Evolutionary conservation across 2,888 invertebrate genomes (phyloP).

Genomic region (Lepetodrilus schrolli): DNA sequence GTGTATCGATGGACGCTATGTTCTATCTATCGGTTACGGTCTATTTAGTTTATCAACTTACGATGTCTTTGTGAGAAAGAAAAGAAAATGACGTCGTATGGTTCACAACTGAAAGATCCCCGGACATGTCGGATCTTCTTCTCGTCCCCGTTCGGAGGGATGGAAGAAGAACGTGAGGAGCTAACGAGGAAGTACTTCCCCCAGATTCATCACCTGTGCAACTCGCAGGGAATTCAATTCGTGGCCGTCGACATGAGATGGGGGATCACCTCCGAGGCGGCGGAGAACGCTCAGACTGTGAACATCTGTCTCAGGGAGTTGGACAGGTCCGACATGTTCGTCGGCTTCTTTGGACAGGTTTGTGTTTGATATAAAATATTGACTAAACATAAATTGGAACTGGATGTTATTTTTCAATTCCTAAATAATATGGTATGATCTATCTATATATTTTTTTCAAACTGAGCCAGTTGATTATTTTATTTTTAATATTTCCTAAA

Average conservation of each 20-base stretch:
- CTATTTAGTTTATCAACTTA: too few relatives aligned
- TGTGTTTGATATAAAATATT: neutral
- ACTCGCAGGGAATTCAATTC: constrained; percentile 66
- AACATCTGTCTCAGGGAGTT: constrained; percentile 71
- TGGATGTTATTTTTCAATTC: neutral
- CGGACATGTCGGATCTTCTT: constrained; percentile 67
- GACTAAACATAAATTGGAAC: neutral
- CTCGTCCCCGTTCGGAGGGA: constrained; percentile 75
- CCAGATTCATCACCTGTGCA: constrained; percentile 66
- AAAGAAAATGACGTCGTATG: too few relatives aligned
- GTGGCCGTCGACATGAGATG: constrained; percentile 73
- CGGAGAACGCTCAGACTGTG: constrained; percentile 67
- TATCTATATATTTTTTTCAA: neutral
- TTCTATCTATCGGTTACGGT: too few relatives aligned
- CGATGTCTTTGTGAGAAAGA: too few relatives aligned
- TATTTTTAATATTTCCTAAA: neutral
- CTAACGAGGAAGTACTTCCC: constrained; percentile 71
- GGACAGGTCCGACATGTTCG: constrained; percentile 71
- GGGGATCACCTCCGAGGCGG: constrained; percentile 72
- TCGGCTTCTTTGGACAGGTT: constrained; percentile 73
- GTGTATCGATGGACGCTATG: too few relatives aligned
- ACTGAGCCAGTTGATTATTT: neutral
- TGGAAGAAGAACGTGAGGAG: constrained; percentile 74
- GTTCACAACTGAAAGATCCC: constrained; percentile 60
- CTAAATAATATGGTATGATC: neutral